phyloP scores from a whole-genome alignment of 2,797 vertebrate genomes.

The Esox masquinongy region DNA sequence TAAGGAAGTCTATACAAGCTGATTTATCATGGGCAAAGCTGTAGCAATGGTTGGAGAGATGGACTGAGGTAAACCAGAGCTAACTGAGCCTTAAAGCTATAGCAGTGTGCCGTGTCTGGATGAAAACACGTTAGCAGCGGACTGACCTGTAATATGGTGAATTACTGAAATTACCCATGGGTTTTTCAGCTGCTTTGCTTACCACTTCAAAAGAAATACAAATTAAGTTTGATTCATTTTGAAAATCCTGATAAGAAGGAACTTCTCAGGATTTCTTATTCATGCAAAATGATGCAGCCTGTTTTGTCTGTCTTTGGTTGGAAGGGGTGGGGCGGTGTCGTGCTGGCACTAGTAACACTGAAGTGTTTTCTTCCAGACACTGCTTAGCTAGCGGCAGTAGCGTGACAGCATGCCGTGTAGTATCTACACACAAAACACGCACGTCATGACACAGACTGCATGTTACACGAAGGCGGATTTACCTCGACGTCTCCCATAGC shows the following conservation, averaged over 20 bases:
- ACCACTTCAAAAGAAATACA: no score
- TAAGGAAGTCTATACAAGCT: constrained; percentile 31
- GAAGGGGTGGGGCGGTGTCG: background rate
- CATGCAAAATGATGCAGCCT: background rate
- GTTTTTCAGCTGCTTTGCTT: background rate
- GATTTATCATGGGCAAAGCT: constrained; percentile 33
- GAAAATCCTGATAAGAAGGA: background rate
- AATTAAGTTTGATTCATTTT: no score
- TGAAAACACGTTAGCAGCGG: background rate
- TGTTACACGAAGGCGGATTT: constrained; percentile 75
- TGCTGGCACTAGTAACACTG: constrained; percentile 1
- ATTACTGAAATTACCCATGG: no score
- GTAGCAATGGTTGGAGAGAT: background rate
- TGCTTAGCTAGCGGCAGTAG: constrained; percentile 17
- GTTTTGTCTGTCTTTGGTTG: background rate
- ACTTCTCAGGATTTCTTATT: background rate
- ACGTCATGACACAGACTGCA: constrained; percentile 50
- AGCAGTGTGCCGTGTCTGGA: constrained; percentile 25
- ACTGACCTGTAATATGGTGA: background rate
- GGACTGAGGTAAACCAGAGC: constrained; percentile 18
- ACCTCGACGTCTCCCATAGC: constrained; percentile 99
- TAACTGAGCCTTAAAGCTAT: constrained; percentile 27
- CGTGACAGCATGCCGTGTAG: constrained; percentile 48
- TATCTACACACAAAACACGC: constrained; percentile 17
- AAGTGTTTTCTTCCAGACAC: constrained; percentile 18